Evolutionary conservation across 2,888 invertebrate species (phyloP).

Genomic region (Cheilosia vernalis): DNA sequence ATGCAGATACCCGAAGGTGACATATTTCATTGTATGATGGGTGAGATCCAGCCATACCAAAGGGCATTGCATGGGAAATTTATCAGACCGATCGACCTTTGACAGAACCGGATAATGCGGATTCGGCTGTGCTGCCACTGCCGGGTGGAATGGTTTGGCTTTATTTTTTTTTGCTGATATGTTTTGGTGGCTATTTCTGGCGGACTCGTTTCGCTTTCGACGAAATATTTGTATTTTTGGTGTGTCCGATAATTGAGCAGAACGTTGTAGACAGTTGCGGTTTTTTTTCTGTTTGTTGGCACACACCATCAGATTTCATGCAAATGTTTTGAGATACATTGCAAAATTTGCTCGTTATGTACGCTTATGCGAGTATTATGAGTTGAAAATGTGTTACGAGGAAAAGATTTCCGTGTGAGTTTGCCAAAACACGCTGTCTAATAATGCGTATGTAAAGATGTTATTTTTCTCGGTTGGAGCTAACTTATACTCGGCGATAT

Average conservation of each 20-base stretch:
- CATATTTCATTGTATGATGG: constrained; percentile 42
- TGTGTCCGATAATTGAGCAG: constrained; percentile 17
- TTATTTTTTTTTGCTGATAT: neutral
- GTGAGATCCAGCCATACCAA: constrained; percentile 25
- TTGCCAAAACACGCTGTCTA: constrained; percentile 56
- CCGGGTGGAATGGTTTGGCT: constrained; percentile 3
- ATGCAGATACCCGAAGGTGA: constrained; percentile 50
- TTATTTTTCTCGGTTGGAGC: neutral
- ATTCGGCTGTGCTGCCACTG: constrained; percentile 1
- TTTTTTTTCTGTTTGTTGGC: constrained; percentile 49
- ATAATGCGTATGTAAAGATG: constrained; percentile 8
- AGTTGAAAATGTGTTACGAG: constrained; percentile 57
- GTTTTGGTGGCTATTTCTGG: constrained; percentile 1
- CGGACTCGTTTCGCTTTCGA: constrained; percentile 45
- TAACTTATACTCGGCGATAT: neutral
- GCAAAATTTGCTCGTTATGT: neutral
- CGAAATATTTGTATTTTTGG: constrained; percentile 16
- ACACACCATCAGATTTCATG: constrained; percentile 50
- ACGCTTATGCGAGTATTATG: no score
- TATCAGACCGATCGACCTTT: constrained; percentile 56
- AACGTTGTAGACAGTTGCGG: constrained; percentile 8
- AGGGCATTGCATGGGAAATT: constrained; percentile 46
- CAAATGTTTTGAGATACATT: constrained; percentile 42
- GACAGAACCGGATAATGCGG: constrained; percentile 14
- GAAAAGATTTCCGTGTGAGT: constrained; percentile 57